Conservation (phyloP, 2,797 vertebrate species). For the Microtus agrestis region DNA sequence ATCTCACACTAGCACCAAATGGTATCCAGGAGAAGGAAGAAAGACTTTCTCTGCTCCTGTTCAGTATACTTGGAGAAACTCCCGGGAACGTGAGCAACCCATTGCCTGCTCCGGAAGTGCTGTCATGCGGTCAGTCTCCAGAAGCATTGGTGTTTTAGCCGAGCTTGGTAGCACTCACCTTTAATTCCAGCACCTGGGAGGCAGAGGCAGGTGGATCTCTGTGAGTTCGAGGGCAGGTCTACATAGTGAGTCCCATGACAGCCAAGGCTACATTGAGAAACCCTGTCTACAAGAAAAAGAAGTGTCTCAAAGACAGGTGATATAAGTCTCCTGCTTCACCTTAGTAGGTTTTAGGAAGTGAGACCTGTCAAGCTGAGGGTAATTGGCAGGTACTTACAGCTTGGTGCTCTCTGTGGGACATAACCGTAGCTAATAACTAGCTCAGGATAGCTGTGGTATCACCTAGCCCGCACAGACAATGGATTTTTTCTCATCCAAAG, state of each 20-base stretch:
- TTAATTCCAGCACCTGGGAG: not conserved
- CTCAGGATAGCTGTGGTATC: not conserved
- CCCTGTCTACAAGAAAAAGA: not conserved
- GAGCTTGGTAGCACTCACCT: not conserved
- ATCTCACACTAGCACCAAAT: not conserved
- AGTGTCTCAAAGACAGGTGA: not conserved
- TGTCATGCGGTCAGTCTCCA: accelerated
- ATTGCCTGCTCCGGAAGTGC: not conserved
- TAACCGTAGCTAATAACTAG: not conserved
- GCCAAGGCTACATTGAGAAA: not conserved
- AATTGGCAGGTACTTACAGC: not conserved
- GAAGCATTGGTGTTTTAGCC: not conserved
- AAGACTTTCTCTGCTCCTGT: not conserved
- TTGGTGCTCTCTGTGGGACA: not conserved
- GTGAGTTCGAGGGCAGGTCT: not conserved
- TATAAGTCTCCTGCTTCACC: not conserved
- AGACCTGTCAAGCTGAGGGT: not conserved
- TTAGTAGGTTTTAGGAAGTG: not conserved
- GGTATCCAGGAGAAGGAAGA: not conserved
- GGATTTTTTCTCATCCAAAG: not conserved
- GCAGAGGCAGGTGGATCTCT: not conserved
- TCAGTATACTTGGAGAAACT: not conserved
- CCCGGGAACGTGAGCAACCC: accelerated
- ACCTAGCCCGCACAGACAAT: not conserved
- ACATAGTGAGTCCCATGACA: not conserved